Conservation (phyloP, 2,113 vertebrate species). For the Albula glossodonta region DNA sequence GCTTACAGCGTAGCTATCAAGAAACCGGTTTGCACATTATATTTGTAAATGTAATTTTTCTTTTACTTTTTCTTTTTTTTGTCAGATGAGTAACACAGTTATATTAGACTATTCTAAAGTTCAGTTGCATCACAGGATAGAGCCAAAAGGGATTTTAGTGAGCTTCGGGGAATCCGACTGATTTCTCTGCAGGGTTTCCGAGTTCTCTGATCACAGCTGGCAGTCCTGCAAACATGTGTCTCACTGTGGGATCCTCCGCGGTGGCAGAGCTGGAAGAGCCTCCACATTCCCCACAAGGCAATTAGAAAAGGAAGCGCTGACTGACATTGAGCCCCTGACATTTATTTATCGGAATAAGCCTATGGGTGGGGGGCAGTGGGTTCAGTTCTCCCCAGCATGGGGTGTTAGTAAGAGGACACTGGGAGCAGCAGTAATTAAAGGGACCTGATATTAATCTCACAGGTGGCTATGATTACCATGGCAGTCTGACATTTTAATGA, state of each 20-base stretch:
- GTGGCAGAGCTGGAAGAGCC: conserved; percentile 1
- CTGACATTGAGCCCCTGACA: neutral
- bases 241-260: neutral
- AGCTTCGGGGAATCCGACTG: conserved; percentile 9
- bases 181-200: conserved; percentile 3
- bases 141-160: neutral
- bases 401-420: conserved; percentile 4
- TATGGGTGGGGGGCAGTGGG: neutral
- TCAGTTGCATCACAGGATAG: neutral
- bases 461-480: conserved; percentile 8
- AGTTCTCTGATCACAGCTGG: conserved; percentile 22
- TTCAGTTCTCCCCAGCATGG: neutral
- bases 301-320: neutral
- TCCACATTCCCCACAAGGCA: conserved; percentile 8
- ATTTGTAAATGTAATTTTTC: too few species aligned
- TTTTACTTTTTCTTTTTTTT: neutral
- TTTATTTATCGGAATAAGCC: neutral
- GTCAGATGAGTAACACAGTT: neutral
- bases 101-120: conserved; percentile 14
- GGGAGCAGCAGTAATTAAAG: conserved; percentile 13
- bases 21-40: neutral
- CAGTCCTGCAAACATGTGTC: neutral
- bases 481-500: neutral
- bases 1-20: neutral
- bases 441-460: conserved; percentile 1